A percentile compares a stretch with the other conserved stretches of the same genome.
These are phyloP conservation scores for Cryptocephalus primarius DNA, from an alignment of 2,888 invertebrate species.

Conservation along the genomic window DNA sequence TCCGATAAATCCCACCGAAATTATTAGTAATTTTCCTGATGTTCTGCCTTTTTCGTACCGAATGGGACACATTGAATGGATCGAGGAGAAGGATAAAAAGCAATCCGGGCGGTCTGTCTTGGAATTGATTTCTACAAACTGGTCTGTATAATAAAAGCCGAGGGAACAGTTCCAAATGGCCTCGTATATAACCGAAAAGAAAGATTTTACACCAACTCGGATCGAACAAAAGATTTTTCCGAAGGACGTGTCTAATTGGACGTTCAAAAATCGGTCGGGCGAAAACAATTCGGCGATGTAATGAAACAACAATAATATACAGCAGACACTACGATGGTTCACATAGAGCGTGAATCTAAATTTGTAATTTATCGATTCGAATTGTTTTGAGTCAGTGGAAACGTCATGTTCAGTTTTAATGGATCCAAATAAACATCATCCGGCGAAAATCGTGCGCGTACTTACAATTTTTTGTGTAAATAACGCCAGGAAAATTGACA, in stretches of 20 bases:
- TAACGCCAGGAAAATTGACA: too few species aligned
- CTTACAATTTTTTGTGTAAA: too few species aligned
- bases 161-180: slow-evolving; percentile 22
- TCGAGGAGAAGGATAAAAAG: slow-evolving; percentile 33
- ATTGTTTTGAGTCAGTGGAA: too few species aligned
- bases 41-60: slow-evolving; percentile 14
- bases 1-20: slow-evolving; percentile 1
- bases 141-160: slow-evolving; percentile 19
- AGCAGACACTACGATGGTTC: too few species aligned
- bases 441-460: too few species aligned
- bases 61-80: slow-evolving; percentile 29
- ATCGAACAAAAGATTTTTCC: too few species aligned
- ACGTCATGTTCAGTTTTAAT: too few species aligned
- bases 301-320: neutral
- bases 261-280: slow-evolving; percentile 6
- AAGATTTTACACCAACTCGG: too few species aligned
- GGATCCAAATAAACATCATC: too few species aligned
- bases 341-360: too few species aligned
- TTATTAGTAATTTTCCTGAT: slow-evolving; percentile 9
- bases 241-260: slow-evolving; percentile 5
- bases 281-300: slow-evolving; percentile 9
- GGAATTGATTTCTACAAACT: slow-evolving; percentile 33
- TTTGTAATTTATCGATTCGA: too few species aligned
- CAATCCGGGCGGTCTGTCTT: slow-evolving; percentile 32
- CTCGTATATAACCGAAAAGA: slow-evolving; percentile 10